Conservation (phyloP, 1,140 invertebrate genomes). For the Drusus annulatus region DNA sequence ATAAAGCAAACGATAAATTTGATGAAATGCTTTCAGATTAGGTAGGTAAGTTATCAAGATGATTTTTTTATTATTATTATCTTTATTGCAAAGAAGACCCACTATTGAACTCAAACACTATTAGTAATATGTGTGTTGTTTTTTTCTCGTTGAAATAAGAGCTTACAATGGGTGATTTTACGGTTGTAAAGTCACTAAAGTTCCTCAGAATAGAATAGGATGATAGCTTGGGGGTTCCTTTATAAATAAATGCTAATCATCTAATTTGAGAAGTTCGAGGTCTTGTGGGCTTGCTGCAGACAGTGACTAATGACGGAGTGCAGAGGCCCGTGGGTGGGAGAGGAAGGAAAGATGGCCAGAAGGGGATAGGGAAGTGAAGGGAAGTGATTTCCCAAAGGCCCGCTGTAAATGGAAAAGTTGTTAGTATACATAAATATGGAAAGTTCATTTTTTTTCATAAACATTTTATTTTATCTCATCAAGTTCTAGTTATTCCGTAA, state of each 20-base stretch:
- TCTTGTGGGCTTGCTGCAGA: constrained; percentile 11
- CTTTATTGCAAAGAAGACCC: too few relatives aligned
- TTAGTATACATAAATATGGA: constrained; percentile 32
- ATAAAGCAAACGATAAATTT: too few relatives aligned
- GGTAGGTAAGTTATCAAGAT: too few relatives aligned
- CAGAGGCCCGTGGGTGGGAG: neutral
- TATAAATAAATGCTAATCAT: constrained; percentile 32
- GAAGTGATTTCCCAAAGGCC: constrained; percentile 31
- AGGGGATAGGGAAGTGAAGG: constrained; percentile 9
- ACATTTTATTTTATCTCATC: constrained; percentile 21
- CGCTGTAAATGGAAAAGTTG: constrained; percentile 22
- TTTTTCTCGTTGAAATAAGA: too few relatives aligned
- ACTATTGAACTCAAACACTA: too few relatives aligned
- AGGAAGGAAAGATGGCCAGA: neutral
- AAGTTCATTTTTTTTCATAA: constrained; percentile 34
- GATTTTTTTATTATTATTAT: too few relatives aligned
- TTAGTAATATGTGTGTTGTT: too few relatives aligned
- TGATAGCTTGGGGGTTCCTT: neutral
- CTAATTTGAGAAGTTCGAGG: constrained; percentile 6
- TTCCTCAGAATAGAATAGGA: too few relatives aligned
- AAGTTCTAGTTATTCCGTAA: neutral
- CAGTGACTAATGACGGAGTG: constrained; percentile 27
- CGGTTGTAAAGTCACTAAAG: too few relatives aligned
- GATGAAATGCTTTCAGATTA: too few relatives aligned
- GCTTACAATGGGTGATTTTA: too few relatives aligned